A percentile compares a stretch with the other conserved stretches of the same genome.
Evolutionary conservation across 2,113 vertebrate genomes (phyloP).

Genomic region (Morphnarchus princeps): DNA sequence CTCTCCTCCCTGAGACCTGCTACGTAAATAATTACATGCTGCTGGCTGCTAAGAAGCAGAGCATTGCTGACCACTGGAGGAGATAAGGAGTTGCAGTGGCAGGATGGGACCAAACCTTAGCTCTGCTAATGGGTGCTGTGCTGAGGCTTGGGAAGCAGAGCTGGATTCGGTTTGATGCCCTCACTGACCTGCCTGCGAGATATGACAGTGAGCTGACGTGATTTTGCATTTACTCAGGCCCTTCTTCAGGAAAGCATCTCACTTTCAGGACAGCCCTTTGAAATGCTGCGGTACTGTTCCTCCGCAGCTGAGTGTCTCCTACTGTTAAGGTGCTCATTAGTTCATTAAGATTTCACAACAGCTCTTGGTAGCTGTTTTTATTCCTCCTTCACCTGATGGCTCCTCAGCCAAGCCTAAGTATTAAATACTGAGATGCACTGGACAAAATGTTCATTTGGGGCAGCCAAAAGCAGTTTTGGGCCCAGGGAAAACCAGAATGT

Average conservation of each 20-base stretch:
- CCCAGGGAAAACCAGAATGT: neutral
- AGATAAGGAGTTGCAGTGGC: neutral
- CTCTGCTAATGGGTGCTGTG: neutral
- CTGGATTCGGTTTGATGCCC: neutral
- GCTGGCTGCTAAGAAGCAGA: neutral
- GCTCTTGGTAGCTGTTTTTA: neutral
- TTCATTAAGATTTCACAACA: neutral
- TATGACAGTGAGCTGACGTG: rapidly evolving
- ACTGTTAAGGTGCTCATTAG: neutral
- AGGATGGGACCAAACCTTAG: neutral
- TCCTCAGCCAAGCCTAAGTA: neutral
- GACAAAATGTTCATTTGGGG: neutral
- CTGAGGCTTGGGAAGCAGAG: neutral
- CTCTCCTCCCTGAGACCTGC: neutral
- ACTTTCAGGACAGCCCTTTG: neutral
- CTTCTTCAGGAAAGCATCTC: neutral
- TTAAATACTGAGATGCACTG: neutral
- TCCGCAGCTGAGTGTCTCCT: neutral
- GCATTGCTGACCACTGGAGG: neutral
- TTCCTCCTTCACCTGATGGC: neutral
- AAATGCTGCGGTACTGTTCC: neutral
- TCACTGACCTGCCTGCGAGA: neutral
- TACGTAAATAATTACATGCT: rapidly evolving
- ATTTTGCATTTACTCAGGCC: neutral
- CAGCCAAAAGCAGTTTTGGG: neutral